Conservation (phyloP, 2,797 vertebrate genomes). For the Vespertilio murinus region DNA sequence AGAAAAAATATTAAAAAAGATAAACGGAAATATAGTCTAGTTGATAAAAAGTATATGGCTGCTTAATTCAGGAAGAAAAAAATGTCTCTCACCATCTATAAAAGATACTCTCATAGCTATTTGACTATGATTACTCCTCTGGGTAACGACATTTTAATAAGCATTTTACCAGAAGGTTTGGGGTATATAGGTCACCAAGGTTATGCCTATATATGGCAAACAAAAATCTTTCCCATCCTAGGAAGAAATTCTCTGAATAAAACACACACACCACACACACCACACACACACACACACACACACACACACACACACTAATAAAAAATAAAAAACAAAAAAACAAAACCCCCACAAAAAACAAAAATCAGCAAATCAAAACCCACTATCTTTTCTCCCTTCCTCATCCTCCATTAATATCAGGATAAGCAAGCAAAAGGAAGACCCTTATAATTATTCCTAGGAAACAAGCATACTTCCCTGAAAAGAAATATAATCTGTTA, state of each 20-base stretch:
- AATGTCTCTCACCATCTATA: neutral
- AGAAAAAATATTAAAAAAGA: neutral
- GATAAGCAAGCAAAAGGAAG: constrained; percentile 2
- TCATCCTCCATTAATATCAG: neutral
- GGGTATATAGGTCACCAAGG: neutral
- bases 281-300: too few species aligned
- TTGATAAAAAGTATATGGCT: neutral
- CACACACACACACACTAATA: too few species aligned
- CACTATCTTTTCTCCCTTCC: constrained; percentile 50
- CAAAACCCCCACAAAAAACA: too few species aligned
- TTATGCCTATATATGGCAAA: constrained; percentile 5
- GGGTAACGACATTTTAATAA: constrained; percentile 55
- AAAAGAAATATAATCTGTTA: constrained; percentile 11
- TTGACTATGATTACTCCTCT: constrained; percentile 32
- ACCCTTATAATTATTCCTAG: neutral
- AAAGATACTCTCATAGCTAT: neutral
- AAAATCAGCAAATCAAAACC: too few species aligned
- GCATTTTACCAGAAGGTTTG: constrained; percentile 23
- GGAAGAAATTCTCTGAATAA: constrained; percentile 44
- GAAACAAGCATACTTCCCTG: neutral
- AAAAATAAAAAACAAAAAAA: too few species aligned
- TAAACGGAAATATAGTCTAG: neutral
- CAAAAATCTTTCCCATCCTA: constrained; percentile 32
- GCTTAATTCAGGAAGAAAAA: constrained; percentile 30
- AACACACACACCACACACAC: too few species aligned